Evolutionary conservation across 2,113 vertebrate species (phyloP).

Genomic region (Xiphorhynchus elegans): DNA sequence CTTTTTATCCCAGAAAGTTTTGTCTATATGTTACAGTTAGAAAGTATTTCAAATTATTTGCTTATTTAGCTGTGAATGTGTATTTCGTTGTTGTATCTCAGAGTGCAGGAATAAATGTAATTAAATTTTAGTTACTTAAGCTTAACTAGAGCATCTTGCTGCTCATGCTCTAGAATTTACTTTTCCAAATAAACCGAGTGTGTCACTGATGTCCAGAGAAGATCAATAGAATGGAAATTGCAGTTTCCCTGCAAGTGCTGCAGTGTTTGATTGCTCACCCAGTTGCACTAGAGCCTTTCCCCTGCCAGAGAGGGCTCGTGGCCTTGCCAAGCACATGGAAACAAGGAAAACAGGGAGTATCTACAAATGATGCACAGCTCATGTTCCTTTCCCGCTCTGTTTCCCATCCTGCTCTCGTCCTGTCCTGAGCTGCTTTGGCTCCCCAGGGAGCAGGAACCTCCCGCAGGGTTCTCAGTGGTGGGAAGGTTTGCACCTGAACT

Average conservation of each 20-base stretch:
- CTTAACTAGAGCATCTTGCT: slow-evolving; percentile 66
- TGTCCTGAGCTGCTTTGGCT: neutral
- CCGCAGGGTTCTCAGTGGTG: neutral
- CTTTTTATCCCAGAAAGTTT: neutral
- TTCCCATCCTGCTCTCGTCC: neutral
- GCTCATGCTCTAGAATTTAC: slow-evolving; percentile 63
- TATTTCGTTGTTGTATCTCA: neutral
- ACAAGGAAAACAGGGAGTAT: neutral
- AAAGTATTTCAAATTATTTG: neutral
- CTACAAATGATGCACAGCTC: neutral
- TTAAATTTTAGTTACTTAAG: slow-evolving; percentile 46
- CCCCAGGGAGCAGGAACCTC: neutral
- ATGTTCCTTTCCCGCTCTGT: neutral
- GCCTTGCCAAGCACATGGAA: slow-evolving; percentile 45
- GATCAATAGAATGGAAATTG: slow-evolving; percentile 81
- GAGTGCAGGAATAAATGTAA: slow-evolving; percentile 33
- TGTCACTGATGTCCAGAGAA: slow-evolving; percentile 67
- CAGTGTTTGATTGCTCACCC: slow-evolving; percentile 71
- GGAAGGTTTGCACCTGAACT: neutral
- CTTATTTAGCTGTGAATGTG: neutral
- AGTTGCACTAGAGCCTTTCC: slow-evolving; percentile 56
- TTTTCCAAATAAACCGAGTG: slow-evolving; percentile 73
- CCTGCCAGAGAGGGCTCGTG: neutral
- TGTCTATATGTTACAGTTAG: neutral
- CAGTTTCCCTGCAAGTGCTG: slow-evolving; percentile 77